Conservation (phyloP, 2,113 vertebrate species). For the Corapipo altera region DNA sequence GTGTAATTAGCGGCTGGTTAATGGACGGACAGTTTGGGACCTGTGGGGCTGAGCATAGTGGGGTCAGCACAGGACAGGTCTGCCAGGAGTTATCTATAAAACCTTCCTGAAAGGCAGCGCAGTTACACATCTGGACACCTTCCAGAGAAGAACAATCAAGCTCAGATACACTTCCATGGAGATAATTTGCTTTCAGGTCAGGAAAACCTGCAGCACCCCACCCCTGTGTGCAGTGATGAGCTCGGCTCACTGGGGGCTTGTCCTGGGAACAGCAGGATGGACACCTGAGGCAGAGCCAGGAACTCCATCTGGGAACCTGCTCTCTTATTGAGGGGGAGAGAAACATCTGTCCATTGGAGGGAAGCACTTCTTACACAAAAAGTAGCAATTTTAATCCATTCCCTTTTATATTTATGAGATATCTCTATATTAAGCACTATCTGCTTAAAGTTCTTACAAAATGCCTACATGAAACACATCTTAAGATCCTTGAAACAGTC, state of each 20-base stretch:
- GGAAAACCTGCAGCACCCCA: background rate
- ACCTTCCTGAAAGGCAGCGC: background rate
- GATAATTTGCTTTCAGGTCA: background rate
- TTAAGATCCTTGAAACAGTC: background rate
- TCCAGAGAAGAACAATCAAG: background rate
- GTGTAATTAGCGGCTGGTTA: background rate
- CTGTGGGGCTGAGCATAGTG: accelerated
- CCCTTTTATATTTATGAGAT: background rate
- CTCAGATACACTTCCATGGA: background rate
- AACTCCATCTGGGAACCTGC: background rate
- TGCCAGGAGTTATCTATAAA: background rate
- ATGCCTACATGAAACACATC: background rate
- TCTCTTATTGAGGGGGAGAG: background rate
- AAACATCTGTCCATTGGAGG: background rate
- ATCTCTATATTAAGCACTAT: background rate
- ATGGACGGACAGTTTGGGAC: background rate
- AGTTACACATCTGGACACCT: background rate
- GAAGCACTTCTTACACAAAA: background rate
- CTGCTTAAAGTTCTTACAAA: background rate
- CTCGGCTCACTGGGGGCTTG: background rate
- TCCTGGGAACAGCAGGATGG: background rate
- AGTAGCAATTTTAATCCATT: background rate
- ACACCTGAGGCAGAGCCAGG: accelerated
- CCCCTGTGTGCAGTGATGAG: accelerated
- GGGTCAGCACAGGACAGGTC: background rate